Percentiles rank a stretch among this genome's conserved stretches.
Evolutionary conservation across 2,797 vertebrate species (phyloP).

Genomic region (Dendrocincla fuliginosa): DNA sequence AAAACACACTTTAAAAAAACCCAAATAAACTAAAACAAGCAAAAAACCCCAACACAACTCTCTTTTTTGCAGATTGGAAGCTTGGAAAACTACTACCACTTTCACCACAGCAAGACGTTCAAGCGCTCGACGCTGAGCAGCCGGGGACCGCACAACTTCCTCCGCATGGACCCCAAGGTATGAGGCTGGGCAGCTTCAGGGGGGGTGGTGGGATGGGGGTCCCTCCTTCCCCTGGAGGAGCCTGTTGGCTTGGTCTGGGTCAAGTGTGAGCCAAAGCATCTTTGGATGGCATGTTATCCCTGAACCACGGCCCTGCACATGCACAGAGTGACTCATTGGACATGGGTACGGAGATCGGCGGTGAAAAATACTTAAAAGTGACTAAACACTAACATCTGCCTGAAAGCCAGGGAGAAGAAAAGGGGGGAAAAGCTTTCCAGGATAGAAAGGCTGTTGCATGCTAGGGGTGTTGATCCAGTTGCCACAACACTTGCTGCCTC

Average conservation of each 20-base stretch:
- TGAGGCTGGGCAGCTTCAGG: rapidly evolving
- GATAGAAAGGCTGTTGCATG: constrained; percentile 7
- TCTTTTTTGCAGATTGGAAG: constrained; percentile 82
- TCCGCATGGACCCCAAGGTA: constrained; percentile 92
- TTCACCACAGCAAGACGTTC: constrained; percentile 89
- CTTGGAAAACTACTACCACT: constrained; percentile 90
- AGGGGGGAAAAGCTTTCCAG: constrained; percentile 6
- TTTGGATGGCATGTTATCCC: background rate
- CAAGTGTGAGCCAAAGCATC: background rate
- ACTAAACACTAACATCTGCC: constrained; percentile 22
- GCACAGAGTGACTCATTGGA: background rate
- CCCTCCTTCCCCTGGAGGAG: background rate
- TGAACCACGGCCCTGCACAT: background rate
- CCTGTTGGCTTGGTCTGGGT: background rate
- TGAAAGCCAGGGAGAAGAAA: background rate
- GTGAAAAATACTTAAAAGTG: background rate
- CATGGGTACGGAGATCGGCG: rapidly evolving
- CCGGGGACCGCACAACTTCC: constrained; percentile 86
- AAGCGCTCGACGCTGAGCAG: constrained; percentile 83
- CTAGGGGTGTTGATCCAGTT: constrained; percentile 43
- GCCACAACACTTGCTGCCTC: constrained; percentile 50
- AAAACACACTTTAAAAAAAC: background rate
- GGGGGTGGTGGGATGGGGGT: rapidly evolving
- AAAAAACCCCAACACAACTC: background rate
- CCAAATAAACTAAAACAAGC: background rate